Evolutionary conservation across 2,797 vertebrate genomes (phyloP), one percentile per base, ranked within the genome.

Genomic region (Sciurus vulgaris): DNA sequence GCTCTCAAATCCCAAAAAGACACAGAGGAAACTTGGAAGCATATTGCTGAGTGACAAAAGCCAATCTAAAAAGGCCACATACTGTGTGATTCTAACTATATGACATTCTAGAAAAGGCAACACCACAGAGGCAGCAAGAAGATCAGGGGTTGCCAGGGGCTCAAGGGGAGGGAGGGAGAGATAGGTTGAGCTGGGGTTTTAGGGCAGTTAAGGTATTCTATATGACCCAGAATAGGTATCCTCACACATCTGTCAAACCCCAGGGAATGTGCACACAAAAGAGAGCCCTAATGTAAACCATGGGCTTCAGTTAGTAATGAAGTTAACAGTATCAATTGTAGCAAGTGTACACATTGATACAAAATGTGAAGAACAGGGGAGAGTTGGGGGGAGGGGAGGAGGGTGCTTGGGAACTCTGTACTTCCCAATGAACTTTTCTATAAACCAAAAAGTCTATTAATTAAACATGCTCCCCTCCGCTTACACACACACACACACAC

Each of bases 81-180:
- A 67, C 47, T 51, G 9, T 38, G 18, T 11, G 41, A 51, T 38
- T 56, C 33, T 72, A 78, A 11, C 63, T n/a, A 15, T 17, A 18
- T 7, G 65, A 83, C 41, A 30, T 47, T 76, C 67, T 85, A 89
- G 78, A 93, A 70, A 65, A 79, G 76, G 67, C 12, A 61, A 95
- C 49, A 59, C 41, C 1, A 35, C 7, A 51, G 20, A 44, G 41
- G 30, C 24, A 49, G 74, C 12, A 41, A 63, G 87, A 88, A 86
- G 72, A 59, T 61, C 89, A 88, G 78, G 4, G 69, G 89, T 38
- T 30, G 28, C 49, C 78, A 7, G 30, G 54, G 74, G 70, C 28
- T 63, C 12, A 41, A 3, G 28, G 51, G 3, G 51, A 0, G 49
- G 30, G 24, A 47, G 56, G 17, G 13, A 63, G 41, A 69, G 51